Base-by-base conservation (phyloP, 2,888 invertebrate genomes). In the Sepiola atlantica region DNA sequence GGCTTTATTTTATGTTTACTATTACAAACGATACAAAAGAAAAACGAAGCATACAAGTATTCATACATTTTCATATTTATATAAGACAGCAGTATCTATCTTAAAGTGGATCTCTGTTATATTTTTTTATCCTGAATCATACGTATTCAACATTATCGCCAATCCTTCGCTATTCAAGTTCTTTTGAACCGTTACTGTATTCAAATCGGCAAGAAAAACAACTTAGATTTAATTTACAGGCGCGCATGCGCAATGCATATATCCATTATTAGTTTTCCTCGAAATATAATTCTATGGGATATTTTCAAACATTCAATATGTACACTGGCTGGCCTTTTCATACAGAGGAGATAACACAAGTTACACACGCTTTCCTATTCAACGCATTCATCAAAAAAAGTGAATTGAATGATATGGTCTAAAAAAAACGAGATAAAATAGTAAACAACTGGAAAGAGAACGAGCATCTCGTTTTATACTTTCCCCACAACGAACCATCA, bases 21-120 rank as follows among this genome's bases (percentile, higher is more conserved):
- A 0, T n/a, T 77, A n/a, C 16, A n/a, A 28, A 14, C 0, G 3
- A 16, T 1, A 14, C 16, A 14, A n/a, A 2, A 1, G 2, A 21
- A 77, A 77, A 77, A 21, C 0, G 21, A n/a, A 14, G 77, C n/a
- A n/a, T 77, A n/a, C 8, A 77, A n/a, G n/a, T 32, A 6, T 77
- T 16, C 18, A 77, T 77, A 14, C n/a, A 77, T n/a, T n/a, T 77
- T 77, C 77, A n/a, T 77, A n/a, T 77, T 32, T 16, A 77, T 4
- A 77, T n/a, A 12, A 77, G 12, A n/a, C n/a, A 77, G 16, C 0
- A 0, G 77, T 14, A 14, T 77, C 77, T n/a, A n/a, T 77, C 77
- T 77, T 32, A 77, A 77, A n/a, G 1, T 14, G 16, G n/a, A 77
- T 77, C 77, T 77, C 14, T 12, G 32, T 77, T 77, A 77, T 32